Base-by-base conservation (phyloP, 2,113 vertebrate species). In the Halcyon malimbica region DNA sequence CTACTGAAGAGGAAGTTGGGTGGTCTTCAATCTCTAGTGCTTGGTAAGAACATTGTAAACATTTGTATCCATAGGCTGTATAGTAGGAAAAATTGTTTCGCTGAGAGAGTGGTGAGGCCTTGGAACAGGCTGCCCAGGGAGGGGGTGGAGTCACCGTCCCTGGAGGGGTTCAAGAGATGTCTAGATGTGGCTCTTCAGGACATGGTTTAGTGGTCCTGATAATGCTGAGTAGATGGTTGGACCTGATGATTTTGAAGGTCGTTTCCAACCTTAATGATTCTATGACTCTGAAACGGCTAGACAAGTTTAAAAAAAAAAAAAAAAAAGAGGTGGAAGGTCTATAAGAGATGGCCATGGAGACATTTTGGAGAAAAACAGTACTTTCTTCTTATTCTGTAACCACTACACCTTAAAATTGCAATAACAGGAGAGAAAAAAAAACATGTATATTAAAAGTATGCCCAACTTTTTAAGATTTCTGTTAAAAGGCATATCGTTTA, bases 291-390 rank as follows among this genome's bases (percentile, higher is more conserved):
- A 51, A 24, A 73, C 33, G 7, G 11, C 35, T 41, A 19, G 0
- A 2, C 29, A 42, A 64, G n/a, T 16, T 31, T 35, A 35, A 12
- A 54, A 63, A 33, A 44, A 44, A 12, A 12, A 42, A 42, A 42
- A 42, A 42, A 42, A 18, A n/a, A 4, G 6, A 1, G 2, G 2
- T 4, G 2, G 2, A 4, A 44, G 21, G 54, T 21, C 41, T 60
- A 0, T 3, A 13, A 57, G 16, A 70, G 20, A 74, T 41, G 19
- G 31, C 28, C 9, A 86, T 5, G 12, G 17, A 75, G 37, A 42
- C 3, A 42, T 33, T 75, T 18, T 5, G 4, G 31, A 84, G n/a
- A 84, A 93, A 81, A 89, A 8, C 0, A 48, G 7, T 5, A 5
- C 63, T 42, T 67, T 63, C 4, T 64, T 89, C 76, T 76, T 20